Conservation (phyloP, 1,140 invertebrate species). For the Cryptotermes secundus region DNA sequence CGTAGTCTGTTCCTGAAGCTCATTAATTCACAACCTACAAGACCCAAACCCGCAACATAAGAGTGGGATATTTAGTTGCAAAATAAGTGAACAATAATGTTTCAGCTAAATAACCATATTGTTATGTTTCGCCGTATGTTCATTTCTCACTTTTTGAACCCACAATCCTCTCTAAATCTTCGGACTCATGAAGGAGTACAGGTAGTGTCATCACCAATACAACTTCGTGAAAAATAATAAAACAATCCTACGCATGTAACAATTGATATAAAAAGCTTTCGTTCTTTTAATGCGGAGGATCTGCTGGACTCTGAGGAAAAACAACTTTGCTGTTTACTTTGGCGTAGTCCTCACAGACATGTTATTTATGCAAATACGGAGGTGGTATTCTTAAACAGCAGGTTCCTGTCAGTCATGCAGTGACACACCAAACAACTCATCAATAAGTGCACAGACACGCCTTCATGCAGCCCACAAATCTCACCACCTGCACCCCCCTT, state of each 20-base stretch:
- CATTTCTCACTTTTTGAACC: neutral
- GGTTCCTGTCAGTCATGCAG: neutral
- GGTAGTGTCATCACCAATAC: neutral
- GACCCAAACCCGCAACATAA: neutral
- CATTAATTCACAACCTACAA: neutral
- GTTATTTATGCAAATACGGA: slow-evolving; percentile 6
- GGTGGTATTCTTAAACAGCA: neutral
- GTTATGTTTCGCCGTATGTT: neutral
- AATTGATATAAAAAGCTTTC: neutral
- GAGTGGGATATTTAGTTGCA: neutral
- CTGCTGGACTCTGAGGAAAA: neutral
- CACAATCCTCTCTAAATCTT: neutral
- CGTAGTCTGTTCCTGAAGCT: too few relatives aligned
- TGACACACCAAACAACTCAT: neutral
- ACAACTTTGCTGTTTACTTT: neutral
- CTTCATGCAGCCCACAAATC: neutral
- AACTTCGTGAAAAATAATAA: neutral
- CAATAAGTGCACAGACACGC: neutral
- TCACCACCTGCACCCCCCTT: neutral
- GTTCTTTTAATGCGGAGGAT: neutral
- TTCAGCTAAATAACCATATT: neutral
- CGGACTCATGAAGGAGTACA: neutral
- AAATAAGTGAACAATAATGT: neutral
- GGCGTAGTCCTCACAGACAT: neutral
- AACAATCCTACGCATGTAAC: neutral